Evolutionary conservation across 2,888 invertebrate genomes (phyloP).

Genomic region (Serrognathus titanus): DNA sequence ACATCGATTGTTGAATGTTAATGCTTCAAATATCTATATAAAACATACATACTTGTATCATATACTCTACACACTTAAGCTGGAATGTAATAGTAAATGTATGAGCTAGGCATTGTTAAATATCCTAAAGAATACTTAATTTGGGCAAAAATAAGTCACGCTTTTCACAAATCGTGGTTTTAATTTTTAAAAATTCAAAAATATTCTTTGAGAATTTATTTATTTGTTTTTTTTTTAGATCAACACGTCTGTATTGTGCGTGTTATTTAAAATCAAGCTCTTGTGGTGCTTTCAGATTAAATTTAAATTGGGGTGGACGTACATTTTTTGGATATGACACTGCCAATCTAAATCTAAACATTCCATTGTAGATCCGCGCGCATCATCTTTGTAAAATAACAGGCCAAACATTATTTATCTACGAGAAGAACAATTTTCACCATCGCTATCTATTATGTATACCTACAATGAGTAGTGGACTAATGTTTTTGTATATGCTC

Average conservation of each 20-base stretch:
- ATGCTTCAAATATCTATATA: neutral
- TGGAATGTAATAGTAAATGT: neutral
- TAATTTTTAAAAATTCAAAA: too few species aligned
- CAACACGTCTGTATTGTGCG: too few species aligned
- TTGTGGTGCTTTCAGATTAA: too few species aligned
- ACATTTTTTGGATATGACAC: slow-evolving; percentile 7
- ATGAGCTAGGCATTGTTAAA: slow-evolving; percentile 4
- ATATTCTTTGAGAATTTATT: too few species aligned
- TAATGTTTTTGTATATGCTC: neutral
- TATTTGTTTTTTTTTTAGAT: too few species aligned
- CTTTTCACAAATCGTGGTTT: too few species aligned
- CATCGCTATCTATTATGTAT: neutral
- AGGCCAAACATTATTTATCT: neutral
- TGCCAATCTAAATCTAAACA: slow-evolving; percentile 3
- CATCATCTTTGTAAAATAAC: neutral
- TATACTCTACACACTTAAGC: slow-evolving; percentile 3
- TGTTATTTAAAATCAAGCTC: too few species aligned
- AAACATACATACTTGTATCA: slow-evolving; percentile 6
- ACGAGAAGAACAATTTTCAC: neutral
- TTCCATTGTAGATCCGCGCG: neutral
- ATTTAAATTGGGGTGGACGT: too few species aligned
- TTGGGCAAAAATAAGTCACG: too few species aligned
- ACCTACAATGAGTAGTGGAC: neutral
- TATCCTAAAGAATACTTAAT: neutral
- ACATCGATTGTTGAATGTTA: neutral